Evolutionary conservation across 2,797 vertebrate species (phyloP), one percentile per base, ranked within the genome.

Genomic region (Loris lydekkerianus): DNA sequence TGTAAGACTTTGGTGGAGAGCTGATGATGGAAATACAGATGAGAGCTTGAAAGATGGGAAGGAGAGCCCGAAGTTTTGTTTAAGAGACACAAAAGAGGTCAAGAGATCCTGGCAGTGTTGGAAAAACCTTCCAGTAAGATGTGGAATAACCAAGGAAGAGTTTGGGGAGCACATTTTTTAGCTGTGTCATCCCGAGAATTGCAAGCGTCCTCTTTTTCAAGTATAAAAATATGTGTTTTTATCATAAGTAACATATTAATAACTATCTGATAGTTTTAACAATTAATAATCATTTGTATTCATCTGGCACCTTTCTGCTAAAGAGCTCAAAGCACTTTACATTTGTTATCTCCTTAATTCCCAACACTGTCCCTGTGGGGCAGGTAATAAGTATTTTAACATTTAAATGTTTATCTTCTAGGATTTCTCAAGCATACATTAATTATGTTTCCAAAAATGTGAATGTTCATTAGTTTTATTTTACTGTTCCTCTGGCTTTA

Each of bases 381-480:
- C 97, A 96, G 86, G 97, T 95, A 97, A 81, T 94, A 97, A 91
- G 96, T 97, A 97, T 97, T 96, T 97, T 97, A 97, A 97, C 96
- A 98, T 92, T 98, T 97, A 97, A 97, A 92, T 97, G 96, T 98
- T 97, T 97, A 97, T 94, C 97, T 97, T 97, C 97, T 94, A 95
- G 89, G 94, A 81, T 97, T 97, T 96, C 93, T 97, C 97, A 97
- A 97, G 94, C 97, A 96, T 95, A 96, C 49, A 89, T 97, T 96
- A 97, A 97, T 97, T 97, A 96, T 97, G 95, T 93, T 97, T 97
- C 94, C 87, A 89, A 98, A 98, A 97, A 75, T 94, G 67, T 97
- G 95, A 97, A 97, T 95, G 94, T 96, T 97, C 95, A 91, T 95
- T 97, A 89, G 92, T 91, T 97, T 97, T 96, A 94, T 96, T 96